Evolutionary conservation across 2,888 invertebrate genomes (phyloP), one percentile per base, ranked within the genome.

Genomic region (Ariolimax columbianus): DNA sequence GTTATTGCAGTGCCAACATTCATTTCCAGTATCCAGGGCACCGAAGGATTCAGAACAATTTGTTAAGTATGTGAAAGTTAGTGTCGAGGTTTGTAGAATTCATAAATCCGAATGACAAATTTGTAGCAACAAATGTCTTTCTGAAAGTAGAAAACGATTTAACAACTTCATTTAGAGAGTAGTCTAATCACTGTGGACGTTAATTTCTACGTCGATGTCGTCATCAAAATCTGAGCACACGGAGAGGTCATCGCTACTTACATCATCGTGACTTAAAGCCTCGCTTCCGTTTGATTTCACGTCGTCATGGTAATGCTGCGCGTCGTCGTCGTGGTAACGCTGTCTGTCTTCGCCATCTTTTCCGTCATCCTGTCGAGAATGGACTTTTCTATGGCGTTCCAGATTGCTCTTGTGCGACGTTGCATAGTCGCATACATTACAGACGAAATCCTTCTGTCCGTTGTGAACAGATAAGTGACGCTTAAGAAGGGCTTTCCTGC

Each of bases 371-470:
- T 91, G 90, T 63, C 92, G 88, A 70, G 89, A 89, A 87, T 94
- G 94, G 11, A 93, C 93, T 82, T 93, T 92, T 84, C 94, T 90
- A 89, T 95, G 95, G 0, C 95, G 90, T 85, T 94, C 94, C 66
- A 95, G 90, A 88, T 95, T 95, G 86, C 94, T 94, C 88, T 95
- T 95, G 90, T 95, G 95, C 83, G 94, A 94, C 26, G 94, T 94
- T 55, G 94, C 94, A 88, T 95, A 95, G 84, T 92, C 92, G 87
- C 95, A 95, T 1, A 93, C 89, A 72, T 90, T 88, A 87, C 95
- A 95, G 2, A 93, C 91, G 89, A 93, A 94, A 82, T 95, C 94
- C 89, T 94, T 94, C 87, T 93, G 92, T 0, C 95, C 95, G 72
- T 94, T 94, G 90, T 95, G 95, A 23, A 95, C 95, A 11, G 94